Evolutionary conservation across 2,113 vertebrate species (phyloP).

Genomic region (Trichomycterus rosablanca): DNA sequence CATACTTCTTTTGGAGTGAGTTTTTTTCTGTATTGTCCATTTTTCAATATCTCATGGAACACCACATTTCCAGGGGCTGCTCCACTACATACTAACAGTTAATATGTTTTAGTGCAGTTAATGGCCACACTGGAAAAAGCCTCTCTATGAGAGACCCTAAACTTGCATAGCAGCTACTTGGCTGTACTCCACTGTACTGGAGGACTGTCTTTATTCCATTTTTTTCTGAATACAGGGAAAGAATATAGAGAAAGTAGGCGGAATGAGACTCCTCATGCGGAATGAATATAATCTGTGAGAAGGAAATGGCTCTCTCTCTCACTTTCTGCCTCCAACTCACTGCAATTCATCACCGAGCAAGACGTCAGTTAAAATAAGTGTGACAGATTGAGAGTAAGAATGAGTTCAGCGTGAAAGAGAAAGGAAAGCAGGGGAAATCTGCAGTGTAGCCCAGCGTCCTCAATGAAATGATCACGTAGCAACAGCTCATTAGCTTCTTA

Average conservation of each 20-base stretch:
- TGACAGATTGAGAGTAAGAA: constrained; percentile 11
- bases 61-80: too few species aligned
- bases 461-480: constrained; percentile 33
- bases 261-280: constrained; percentile 14
- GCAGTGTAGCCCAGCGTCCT: not conserved
- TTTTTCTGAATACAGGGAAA: not conserved
- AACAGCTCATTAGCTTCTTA: constrained; percentile 52
- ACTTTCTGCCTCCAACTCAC: constrained; percentile 8
- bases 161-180: too few species aligned
- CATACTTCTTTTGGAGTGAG: too few species aligned
- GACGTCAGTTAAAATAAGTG: constrained; percentile 45
- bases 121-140: too few species aligned
- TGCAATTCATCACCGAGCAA: constrained; percentile 46
- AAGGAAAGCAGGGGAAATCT: not conserved
- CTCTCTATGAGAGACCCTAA: too few species aligned
- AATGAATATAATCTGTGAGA: constrained; percentile 20
- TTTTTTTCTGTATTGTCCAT: too few species aligned
- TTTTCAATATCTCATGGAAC: too few species aligned
- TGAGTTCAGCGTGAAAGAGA: not conserved
- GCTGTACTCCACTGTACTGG: not conserved
- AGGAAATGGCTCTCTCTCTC: constrained; percentile 4
- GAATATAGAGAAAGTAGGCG: constrained; percentile 1
- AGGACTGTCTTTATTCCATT: constrained; percentile 21
- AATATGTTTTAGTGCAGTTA: too few species aligned
- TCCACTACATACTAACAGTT: too few species aligned